Base-by-base conservation (phyloP, 2,888 invertebrate genomes). In the Pammene fasciana region DNA sequence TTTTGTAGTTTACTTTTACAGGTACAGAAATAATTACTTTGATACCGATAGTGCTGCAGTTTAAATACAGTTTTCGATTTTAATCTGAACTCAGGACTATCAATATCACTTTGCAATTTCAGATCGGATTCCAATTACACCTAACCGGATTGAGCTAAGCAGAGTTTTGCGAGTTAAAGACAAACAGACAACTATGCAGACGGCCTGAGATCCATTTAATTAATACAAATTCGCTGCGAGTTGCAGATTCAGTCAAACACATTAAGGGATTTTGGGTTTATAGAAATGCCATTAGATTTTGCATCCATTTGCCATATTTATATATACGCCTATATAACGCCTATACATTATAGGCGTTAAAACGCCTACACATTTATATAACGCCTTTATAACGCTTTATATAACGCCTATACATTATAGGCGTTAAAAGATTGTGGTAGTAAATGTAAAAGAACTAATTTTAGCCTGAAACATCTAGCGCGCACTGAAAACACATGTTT, bases 141-240 rank as follows among this genome's bases (percentile, higher is more conserved):
- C 38, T 67, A 61, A 65, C 68, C 45, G 38, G 43, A 68, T 68
- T 52, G 57, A 68, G 68, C 67, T 67, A 67, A 59, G 66, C 61
- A 38, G 48, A 52, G 56, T 56, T 68, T 68, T 67, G 64, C 67
- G 60, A 59, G 72, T 72, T 67, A 67, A 75, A 75, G 72, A 75
- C 76, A 73, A 76, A 75, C 75, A 73, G 70, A 38, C 71, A 77
- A 77, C 77, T 77, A 77, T 77, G 76, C 76, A 77, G 77, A 77
- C 77, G 71, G 60, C 57, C 71, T 72, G 73, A 52, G 57, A 75
- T 73, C 74, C 73, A 73, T 75, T 77, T 77, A 75, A 77, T 77
- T 77, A 76, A 70, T 73, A 74, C 67, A 72, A 60, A 74, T 73
- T 75, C 67, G 60, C 65, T 45, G 60, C 54, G 72, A 68, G 61